Base-by-base conservation (phyloP, 2,797 vertebrate genomes). In the Neopelma chrysocephalum region DNA sequence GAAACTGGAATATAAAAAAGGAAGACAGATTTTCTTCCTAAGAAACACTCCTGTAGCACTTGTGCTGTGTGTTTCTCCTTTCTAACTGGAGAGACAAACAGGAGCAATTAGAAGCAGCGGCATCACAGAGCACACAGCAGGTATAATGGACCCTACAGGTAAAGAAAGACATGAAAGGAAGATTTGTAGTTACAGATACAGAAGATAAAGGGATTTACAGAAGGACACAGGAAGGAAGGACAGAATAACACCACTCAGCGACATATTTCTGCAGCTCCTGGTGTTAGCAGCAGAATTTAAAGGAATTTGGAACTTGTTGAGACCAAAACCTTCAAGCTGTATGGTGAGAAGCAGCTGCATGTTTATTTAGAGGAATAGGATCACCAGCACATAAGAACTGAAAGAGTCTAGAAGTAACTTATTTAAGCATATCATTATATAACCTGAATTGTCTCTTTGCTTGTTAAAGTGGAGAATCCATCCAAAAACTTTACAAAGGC, bases 141-240 rank as follows among this genome's bases (percentile, higher is more conserved):
- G 47, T 3, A 29, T 1, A 68, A 64, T 0, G 3, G 11, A 61
- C 15, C 8, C 14, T 18, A 7, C 7, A 1, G 18, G 21, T 36
- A 50, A 86, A 72, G 45, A 87, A 69, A 76, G 10, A 77, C 21
- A 62, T 65, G 25, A 89, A 94, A 84, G 50, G 58, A 86, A 87
- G 60, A 80, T 61, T 51, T 90, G 78, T 18, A 62, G 31, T 48
- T 89, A 57, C 10, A 87, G 75, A 65, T 50, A 42, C 65, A 42
- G 60, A 68, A 51, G 90, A 90, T 72, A 90, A 92, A 71, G 71
- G 12, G 43, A 47, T 73, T 75, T 94, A 36, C 38, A 75, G 82
- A 93, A 75, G 61, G 68, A 93, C 29, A 89, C 3, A 12, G 51
- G 53, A 78, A 89, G 57, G 47, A 87, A 77, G 78, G 76, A 62